These are phyloP conservation scores for Hymenopus coronatus DNA, from an alignment of 2,888 invertebrate genomes.

Conservation along the genomic window DNA sequence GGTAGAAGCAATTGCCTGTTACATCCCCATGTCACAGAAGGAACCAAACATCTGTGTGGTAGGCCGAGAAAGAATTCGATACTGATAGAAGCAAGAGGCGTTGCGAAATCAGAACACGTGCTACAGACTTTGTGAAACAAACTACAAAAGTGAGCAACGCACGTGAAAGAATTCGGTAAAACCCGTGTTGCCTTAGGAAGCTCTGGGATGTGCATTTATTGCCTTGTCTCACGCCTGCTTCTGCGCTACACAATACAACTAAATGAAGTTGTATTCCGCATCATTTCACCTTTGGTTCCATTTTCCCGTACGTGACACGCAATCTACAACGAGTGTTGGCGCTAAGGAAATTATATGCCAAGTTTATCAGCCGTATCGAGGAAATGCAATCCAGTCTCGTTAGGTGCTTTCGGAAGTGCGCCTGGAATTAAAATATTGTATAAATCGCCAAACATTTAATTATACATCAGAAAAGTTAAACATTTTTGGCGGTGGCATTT, in stretches of 20 bases:
- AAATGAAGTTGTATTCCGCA: not conserved
- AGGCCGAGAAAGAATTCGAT: not conserved
- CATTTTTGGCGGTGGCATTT: too few species aligned
- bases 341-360: too few species aligned
- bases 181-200: not conserved
- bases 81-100: not conserved
- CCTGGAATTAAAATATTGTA: too few species aligned
- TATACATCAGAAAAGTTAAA: too few species aligned
- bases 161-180: not conserved
- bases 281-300: not conserved
- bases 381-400: too few species aligned
- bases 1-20: too few species aligned
- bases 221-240: not conserved
- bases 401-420: too few species aligned
- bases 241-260: not conserved
- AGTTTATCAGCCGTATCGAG: too few species aligned
- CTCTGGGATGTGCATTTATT: not conserved
- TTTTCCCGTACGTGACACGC: not conserved
- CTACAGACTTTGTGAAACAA: not conserved
- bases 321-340: not conserved
- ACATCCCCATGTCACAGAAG: not conserved
- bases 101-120: not conserved
- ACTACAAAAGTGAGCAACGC: not conserved
- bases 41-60: not conserved
- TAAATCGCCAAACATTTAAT: too few species aligned